phyloP scores from a whole-genome alignment of 2,113 vertebrate species.

The Charadrius vociferus region DNA sequence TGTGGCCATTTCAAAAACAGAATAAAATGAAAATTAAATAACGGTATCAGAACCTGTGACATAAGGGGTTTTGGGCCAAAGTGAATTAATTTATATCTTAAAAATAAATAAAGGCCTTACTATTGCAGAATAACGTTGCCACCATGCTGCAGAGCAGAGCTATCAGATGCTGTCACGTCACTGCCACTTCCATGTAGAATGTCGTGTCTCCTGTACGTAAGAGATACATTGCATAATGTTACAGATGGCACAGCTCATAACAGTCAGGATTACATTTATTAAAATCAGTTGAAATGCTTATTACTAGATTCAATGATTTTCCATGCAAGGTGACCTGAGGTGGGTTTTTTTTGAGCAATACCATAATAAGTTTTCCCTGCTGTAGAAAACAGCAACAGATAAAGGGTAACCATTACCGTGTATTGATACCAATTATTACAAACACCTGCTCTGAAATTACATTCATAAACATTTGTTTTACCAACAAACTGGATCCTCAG shows the following conservation, averaged over 20 bases:
- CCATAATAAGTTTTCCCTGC: neutral
- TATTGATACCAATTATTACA: neutral
- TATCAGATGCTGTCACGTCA: neutral
- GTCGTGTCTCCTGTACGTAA: neutral
- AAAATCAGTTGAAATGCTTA: conserved; percentile 41
- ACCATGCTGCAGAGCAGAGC: neutral
- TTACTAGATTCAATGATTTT: conserved; percentile 7
- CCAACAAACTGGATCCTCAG: neutral
- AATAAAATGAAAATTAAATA: neutral
- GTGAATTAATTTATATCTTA: neutral
- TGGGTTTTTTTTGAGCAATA: neutral
- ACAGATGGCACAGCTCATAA: conserved; percentile 52
- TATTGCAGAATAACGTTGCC: neutral
- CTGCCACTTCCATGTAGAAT: neutral
- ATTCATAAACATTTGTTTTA: neutral
- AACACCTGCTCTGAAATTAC: neutral
- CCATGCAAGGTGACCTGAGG: conserved; percentile 44
- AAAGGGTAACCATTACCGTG: neutral
- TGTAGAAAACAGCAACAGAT: neutral
- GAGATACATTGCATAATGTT: conserved; percentile 58
- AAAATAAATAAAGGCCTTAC: neutral
- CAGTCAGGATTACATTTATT: conserved; percentile 48
- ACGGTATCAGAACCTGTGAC: neutral
- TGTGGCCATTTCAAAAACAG: neutral
- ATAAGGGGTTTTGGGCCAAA: neutral